phyloP scores from a whole-genome alignment of 2,797 vertebrate genomes.

The Sebastes miniatus region DNA sequence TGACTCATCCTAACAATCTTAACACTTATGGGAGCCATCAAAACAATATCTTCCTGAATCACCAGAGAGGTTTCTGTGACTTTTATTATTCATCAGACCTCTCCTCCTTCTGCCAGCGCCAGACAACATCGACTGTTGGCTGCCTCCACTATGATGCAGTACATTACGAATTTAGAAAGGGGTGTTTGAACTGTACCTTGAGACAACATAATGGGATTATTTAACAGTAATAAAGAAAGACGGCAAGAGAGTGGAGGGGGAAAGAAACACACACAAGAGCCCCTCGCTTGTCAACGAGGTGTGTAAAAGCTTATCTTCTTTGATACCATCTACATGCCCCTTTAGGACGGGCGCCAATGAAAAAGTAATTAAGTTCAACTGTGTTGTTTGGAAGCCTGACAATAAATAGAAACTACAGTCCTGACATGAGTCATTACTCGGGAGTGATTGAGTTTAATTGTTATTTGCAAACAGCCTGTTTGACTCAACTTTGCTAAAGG shows the following conservation, averaged over 20 bases:
- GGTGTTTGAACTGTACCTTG: slow-evolving; percentile 54
- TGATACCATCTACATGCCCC: slow-evolving; percentile 64
- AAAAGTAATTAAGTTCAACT: slow-evolving; percentile 45
- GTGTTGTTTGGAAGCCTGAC: slow-evolving; percentile 10
- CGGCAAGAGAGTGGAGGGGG: not conserved
- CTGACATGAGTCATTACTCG: not conserved
- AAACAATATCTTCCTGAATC: slow-evolving; percentile 41
- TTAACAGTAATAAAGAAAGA: slow-evolving; percentile 56
- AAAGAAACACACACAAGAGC: slow-evolving; percentile 22
- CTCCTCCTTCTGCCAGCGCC: slow-evolving; percentile 20
- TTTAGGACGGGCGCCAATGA: slow-evolving; percentile 42
- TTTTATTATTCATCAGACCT: slow-evolving; percentile 64
- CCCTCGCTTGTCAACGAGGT: slow-evolving; percentile 48
- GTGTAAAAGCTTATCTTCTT: slow-evolving; percentile 56
- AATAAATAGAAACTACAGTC: not conserved
- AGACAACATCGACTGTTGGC: slow-evolving; percentile 30
- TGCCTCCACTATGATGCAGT: slow-evolving; percentile 31
- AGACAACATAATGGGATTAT: slow-evolving; percentile 65
- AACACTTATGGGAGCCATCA: slow-evolving; percentile 36
- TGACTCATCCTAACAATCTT: slow-evolving; percentile 6
- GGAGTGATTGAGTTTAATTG: not conserved
- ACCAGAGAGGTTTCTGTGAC: slow-evolving; percentile 44
- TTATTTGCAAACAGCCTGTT: not conserved
- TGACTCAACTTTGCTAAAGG: slow-evolving; percentile 5
- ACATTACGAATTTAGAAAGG: slow-evolving; percentile 56